Percentiles rank a stretch among this genome's conserved stretches.
Conservation (phyloP, 92 coral and sea anemone species). For the Meandrina meandrites region DNA sequence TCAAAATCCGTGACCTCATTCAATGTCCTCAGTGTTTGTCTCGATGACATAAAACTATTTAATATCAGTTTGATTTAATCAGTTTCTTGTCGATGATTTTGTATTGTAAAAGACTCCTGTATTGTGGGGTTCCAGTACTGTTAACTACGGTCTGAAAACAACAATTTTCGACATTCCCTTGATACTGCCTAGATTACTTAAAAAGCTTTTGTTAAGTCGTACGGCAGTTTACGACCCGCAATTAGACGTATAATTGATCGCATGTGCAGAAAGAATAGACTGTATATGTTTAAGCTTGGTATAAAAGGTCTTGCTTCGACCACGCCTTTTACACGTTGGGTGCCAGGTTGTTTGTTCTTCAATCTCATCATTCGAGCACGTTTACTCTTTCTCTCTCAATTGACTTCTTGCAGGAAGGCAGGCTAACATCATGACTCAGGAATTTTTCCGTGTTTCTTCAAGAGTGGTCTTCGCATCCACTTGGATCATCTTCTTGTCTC, state of each 20-base stretch:
- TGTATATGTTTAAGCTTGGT: background rate
- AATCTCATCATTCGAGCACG: background rate
- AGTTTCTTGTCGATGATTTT: background rate
- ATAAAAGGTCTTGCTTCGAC: background rate
- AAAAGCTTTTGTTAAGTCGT: background rate
- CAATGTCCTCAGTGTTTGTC: background rate
- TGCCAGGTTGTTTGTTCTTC: background rate
- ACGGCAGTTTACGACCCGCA: background rate
- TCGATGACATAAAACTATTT: background rate
- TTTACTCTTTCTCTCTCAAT: background rate
- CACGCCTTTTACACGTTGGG: conserved; percentile 13
- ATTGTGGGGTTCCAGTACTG: background rate
- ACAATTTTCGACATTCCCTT: background rate
- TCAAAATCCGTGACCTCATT: background rate
- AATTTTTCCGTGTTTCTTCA: background rate
- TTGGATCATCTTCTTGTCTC: background rate
- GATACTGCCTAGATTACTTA: background rate
- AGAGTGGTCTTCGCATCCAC: background rate
- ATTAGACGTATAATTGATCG: background rate
- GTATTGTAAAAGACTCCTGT: background rate
- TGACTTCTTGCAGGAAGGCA: background rate
- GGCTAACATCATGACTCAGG: background rate
- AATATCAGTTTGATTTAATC: background rate
- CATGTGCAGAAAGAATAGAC: background rate
- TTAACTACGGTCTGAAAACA: background rate